Percentiles rank a stretch among this genome's conserved stretches.
Evolutionary conservation across 2,113 vertebrate genomes (phyloP).

Genomic region (Synodontis membranacea): DNA sequence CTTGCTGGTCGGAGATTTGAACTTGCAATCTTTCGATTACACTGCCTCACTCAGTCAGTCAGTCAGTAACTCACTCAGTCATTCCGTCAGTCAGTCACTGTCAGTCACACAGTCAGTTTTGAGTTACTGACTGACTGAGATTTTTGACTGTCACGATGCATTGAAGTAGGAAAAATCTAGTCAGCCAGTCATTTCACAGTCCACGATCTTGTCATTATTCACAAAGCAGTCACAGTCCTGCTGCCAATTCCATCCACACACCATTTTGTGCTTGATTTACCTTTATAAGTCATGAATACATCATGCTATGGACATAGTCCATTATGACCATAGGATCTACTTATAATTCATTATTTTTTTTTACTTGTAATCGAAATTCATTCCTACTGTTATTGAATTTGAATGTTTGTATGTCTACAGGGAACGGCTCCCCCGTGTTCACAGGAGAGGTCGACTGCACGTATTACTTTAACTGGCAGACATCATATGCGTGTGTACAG

Average conservation of each 20-base stretch:
- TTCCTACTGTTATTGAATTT: background rate
- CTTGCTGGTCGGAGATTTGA: too few relatives aligned
- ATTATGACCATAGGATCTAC: background rate
- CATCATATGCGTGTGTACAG: slow-evolving; percentile 83
- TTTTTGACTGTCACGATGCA: background rate
- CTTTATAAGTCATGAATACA: background rate
- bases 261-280: background rate
- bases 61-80: background rate
- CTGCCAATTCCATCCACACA: background rate
- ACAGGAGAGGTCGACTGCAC: slow-evolving; percentile 89
- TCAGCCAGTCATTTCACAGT: background rate
- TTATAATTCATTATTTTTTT: too few relatives aligned
- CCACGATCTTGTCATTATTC: background rate
- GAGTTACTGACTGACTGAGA: too few relatives aligned
- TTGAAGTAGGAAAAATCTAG: background rate
- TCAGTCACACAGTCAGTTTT: too few relatives aligned
- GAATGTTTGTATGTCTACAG: slow-evolving; percentile 48
- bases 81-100: background rate
- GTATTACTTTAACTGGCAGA: slow-evolving; percentile 93
- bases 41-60: background rate
- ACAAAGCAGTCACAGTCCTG: background rate
- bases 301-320: background rate
- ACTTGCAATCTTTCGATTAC: too few relatives aligned
- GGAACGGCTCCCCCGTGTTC: slow-evolving; percentile 81
- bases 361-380: background rate